Evolutionary conservation across 2,113 vertebrate genomes (phyloP).

Genomic region (Sceloporus undulatus): DNA sequence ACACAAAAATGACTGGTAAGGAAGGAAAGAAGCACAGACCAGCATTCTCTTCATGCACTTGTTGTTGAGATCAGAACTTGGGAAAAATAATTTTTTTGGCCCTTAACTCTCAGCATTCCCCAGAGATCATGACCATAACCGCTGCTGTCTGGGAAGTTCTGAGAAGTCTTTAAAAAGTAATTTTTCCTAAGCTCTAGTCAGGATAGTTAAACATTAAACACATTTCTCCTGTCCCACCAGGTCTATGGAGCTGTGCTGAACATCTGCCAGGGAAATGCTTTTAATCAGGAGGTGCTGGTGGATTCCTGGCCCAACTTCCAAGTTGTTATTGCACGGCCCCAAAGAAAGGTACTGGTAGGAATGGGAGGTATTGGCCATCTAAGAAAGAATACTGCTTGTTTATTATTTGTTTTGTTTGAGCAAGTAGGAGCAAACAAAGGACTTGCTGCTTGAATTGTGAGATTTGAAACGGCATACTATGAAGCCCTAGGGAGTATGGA

Average conservation of each 20-base stretch:
- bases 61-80: background rate
- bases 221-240: background rate
- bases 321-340: slow-evolving; percentile 12
- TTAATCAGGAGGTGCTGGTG: slow-evolving; percentile 15
- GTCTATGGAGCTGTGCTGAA: slow-evolving; percentile 21
- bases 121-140: too few relatives aligned
- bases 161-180: too few relatives aligned
- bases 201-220: background rate
- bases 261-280: background rate
- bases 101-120: too few relatives aligned
- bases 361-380: background rate
- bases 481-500: background rate
- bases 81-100: too few relatives aligned
- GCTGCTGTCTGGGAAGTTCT: too few relatives aligned
- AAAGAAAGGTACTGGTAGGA: background rate
- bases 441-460: background rate
- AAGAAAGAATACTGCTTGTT: background rate
- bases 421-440: background rate
- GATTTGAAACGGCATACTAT: background rate
- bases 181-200: background rate
- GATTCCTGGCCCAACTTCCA: slow-evolving; percentile 22
- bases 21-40: background rate
- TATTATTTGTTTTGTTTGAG: too few relatives aligned
- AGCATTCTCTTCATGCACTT: too few relatives aligned
- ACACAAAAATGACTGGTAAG: too few relatives aligned